Percentiles rank a stretch among this genome's conserved stretches.
Evolutionary conservation across 1,140 invertebrate species (phyloP).

Genomic region (Pachyrhynchus sulphureomaculatus): DNA sequence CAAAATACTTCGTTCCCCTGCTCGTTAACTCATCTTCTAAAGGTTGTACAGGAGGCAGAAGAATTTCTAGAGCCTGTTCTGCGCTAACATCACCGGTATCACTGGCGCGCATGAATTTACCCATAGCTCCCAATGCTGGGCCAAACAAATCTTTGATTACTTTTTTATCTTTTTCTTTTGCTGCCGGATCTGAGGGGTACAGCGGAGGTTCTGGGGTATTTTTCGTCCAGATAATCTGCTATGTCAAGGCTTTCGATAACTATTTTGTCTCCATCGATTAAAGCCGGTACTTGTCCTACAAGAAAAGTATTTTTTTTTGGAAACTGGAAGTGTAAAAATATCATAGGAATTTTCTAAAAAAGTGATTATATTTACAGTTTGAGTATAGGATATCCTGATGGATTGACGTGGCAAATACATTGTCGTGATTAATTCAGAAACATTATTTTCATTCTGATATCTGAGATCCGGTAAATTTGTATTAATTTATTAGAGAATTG

Average conservation of each 20-base stretch:
- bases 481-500: too few relatives aligned
- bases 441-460: too few relatives aligned
- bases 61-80: slow-evolving; percentile 37
- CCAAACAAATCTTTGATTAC: slow-evolving; percentile 66
- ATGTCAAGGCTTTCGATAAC: slow-evolving; percentile 81
- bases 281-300: slow-evolving; percentile 76
- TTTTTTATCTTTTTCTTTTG: slow-evolving; percentile 74
- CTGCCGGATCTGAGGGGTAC: slow-evolving; percentile 69
- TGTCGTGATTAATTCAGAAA: too few relatives aligned
- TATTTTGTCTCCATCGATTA: slow-evolving; percentile 62
- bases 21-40: slow-evolving; percentile 67
- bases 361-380: too few relatives aligned
- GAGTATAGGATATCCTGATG: too few relatives aligned
- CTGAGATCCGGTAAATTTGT: too few relatives aligned
- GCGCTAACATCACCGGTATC: slow-evolving; percentile 31
- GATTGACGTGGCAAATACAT: too few relatives aligned
- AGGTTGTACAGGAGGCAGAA: slow-evolving; percentile 58
- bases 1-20: slow-evolving; percentile 67
- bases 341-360: too few relatives aligned
- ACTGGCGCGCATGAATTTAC: slow-evolving; percentile 27
- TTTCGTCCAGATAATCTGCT: slow-evolving; percentile 82
- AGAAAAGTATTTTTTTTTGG: too few relatives aligned
- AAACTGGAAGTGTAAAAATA: too few relatives aligned
- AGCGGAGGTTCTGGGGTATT: slow-evolving; percentile 67
- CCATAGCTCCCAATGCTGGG: slow-evolving; percentile 45